Evolutionary conservation across 2,888 invertebrate species (phyloP).

Genomic region (Hirudinaria manillensis): DNA sequence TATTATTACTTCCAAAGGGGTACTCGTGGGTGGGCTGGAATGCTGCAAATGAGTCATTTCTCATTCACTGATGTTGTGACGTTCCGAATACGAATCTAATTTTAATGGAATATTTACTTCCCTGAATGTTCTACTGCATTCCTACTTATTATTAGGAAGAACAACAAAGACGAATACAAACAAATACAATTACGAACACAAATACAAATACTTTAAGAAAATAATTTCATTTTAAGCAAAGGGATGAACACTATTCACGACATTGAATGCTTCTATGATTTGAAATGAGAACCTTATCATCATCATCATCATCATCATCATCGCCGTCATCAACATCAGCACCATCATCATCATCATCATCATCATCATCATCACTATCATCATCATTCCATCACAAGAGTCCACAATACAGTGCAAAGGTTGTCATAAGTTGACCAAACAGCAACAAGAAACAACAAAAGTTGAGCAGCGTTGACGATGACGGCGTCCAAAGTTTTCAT

Average conservation of each 20-base stretch:
- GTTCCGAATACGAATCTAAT: too few relatives aligned
- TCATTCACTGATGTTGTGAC: too few relatives aligned
- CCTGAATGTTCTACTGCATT: too few relatives aligned
- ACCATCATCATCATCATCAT: neutral
- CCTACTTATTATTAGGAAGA: too few relatives aligned
- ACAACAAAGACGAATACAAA: too few relatives aligned
- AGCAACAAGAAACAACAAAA: neutral
- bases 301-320: neutral
- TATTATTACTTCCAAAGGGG: neutral
- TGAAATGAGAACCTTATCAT: neutral
- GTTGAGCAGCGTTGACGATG: neutral
- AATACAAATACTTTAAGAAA: too few relatives aligned
- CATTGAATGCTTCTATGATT: too few relatives aligned
- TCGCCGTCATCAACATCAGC: neutral
- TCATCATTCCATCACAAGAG: constrained; percentile 7
- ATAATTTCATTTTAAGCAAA: too few relatives aligned
- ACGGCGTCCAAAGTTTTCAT: neutral
- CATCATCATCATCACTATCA: constrained; percentile 13
- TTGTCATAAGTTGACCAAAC: constrained; percentile 2
- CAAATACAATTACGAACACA: too few relatives aligned
- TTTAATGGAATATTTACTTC: too few relatives aligned
- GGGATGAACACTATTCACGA: too few relatives aligned
- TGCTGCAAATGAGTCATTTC: too few relatives aligned
- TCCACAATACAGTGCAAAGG: neutral
- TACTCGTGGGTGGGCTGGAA: neutral